Evolutionary conservation across 2,113 vertebrate genomes (phyloP), one percentile per base, ranked within the genome.

Genomic region (Paramisgurnus dabryanus): DNA sequence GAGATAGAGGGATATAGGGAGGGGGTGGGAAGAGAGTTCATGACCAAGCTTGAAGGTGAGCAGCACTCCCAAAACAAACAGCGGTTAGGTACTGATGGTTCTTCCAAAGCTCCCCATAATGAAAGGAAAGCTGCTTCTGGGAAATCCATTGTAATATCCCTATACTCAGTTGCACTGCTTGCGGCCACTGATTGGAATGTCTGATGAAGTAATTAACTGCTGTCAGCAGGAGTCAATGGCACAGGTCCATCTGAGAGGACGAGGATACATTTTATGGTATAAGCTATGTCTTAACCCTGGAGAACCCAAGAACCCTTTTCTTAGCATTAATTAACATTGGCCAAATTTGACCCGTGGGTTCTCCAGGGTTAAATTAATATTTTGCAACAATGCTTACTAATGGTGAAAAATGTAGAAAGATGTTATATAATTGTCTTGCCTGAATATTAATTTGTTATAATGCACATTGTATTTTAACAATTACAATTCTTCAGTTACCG

Each of bases 201-300:
- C 79, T 82, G 83, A 84, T 22, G 40, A 81, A 84, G 80, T 77
- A 55, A 84, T 84, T 81, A 84, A 70, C 69, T 73, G 22, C 50
- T 10, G 27, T 47, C 39, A 71, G 53, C 74, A 60, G 41, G 43
- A 53, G 41, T 49, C 12, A 18, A 22, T 61, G 41, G 34, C n/a
- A 69, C 65, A 67, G 47, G 27, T 58, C 18, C 63, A 57, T 40
- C 47, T 53, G 17, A 78, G 64, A 78, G 71, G 79, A 18, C 11
- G 11, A 47, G 53, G 18, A 63, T 55, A 45, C 5, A 45, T 34
- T 45, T 45, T 45, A 53, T 17, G 50, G 12, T 53, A 53, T 53
- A 53, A 13, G 5, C 5, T 15, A 1, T 53, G 13, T 53, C 4
- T 22, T 22, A 22, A 22, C 22, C 22, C 22, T 22, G 22, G 22